Base-by-base conservation (phyloP, 2,797 vertebrate species). In the Peromyscus attwateri region DNA sequence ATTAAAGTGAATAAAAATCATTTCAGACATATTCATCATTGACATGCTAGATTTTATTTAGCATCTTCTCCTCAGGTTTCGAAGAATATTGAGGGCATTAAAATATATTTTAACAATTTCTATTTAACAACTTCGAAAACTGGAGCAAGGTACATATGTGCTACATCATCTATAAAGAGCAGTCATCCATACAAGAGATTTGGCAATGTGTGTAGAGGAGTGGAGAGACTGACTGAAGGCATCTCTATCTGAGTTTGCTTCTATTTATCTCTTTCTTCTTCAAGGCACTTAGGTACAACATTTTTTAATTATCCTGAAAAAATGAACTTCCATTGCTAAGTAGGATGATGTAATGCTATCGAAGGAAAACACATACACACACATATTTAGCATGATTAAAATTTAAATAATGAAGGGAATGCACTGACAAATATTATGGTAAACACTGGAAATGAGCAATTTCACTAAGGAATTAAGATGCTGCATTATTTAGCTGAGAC, bases 31-130 rank as follows among this genome's bases (percentile, higher is more conserved):
- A 29, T 87, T 88, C 60, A 89, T 64, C 37, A 83, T 64, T 68
- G 13, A 87, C 62, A 76, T 52, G 31, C 34, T 75, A 68, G 29
- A 71, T 60, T 96, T 97, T 93, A 97, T 96, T 97, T 93, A 62
- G 73, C 91, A 71, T 93, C 77, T 94, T 89, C 70, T 75, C 60
- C 49, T 29, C 37, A 55, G 62, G 76, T 57, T 46, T 87, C 60
- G 34, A 94, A 37, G 16, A 68, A 17, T 68, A 68, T 68, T 68
- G 66, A 68, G 31, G 31, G 0, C 2, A 57, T 57, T 57, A 57
- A 57, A 95, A 73, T 10, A 19, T 29, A 91, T 79, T 88, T 91
- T 95, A 92, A 87, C 11, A 85, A 71, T 84, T 94, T 76, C 5
- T 40, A 93, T 29, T 95, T 81, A 91, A 84, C 71, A 85, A 16